phyloP scores from a whole-genome alignment of 1,140 invertebrate species.

The Drosophila orena region DNA sequence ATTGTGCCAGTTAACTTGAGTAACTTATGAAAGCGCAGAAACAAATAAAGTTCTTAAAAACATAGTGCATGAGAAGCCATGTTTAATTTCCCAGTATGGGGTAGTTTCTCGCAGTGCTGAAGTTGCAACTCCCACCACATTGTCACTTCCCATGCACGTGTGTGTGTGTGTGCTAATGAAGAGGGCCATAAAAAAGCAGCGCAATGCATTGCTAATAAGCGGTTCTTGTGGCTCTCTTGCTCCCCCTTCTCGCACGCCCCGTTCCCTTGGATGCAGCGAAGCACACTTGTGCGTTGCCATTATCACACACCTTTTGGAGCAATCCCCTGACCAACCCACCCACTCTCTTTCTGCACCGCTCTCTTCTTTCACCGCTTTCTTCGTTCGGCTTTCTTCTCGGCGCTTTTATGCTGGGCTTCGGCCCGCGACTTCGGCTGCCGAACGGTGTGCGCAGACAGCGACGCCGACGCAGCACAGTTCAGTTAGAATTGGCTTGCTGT shows the following conservation, averaged over 20 bases:
- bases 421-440: conserved; percentile 52
- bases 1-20: no score
- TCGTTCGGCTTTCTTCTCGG: conserved; percentile 62
- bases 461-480: conserved; percentile 69
- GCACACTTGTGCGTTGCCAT: conserved; percentile 63
- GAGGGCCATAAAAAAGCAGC: conserved; percentile 43
- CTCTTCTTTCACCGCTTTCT: conserved; percentile 10
- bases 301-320: conserved; percentile 52
- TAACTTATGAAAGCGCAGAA: not conserved
- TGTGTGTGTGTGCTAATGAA: conserved; percentile 61
- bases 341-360: conserved; percentile 4
- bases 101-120: conserved; percentile 6
- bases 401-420: conserved; percentile 69
- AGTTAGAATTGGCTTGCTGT: conserved; percentile 75
- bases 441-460: conserved; percentile 43
- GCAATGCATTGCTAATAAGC: conserved; percentile 78
- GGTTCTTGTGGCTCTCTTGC: conserved; percentile 52
- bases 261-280: conserved; percentile 12
- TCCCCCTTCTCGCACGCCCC: not conserved
- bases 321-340: not conserved
- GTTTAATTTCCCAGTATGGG: no score
- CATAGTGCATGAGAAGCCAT: no score
- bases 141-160: conserved; percentile 11
- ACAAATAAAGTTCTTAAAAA: not conserved
- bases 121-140: conserved; percentile 31